Conservation (phyloP, 2,888 invertebrate species). For the Polylopha cassiicola region DNA sequence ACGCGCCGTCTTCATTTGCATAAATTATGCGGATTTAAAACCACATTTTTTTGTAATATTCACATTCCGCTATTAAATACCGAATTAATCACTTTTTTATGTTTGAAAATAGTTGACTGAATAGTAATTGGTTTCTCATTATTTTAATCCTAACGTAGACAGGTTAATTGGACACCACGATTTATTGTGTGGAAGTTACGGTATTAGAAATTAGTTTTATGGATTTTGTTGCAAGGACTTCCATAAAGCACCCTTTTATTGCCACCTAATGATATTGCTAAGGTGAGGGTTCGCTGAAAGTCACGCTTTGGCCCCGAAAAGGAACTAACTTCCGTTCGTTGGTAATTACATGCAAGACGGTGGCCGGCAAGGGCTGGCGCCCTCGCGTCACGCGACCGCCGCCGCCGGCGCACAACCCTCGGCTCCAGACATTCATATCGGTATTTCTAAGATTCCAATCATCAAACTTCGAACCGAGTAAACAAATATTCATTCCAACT, state of each 20-base stretch:
- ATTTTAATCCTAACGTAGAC: conserved; percentile 22
- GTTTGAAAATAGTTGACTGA: conserved; percentile 25
- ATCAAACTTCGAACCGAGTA: conserved; percentile 34
- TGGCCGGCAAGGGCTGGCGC: conserved; percentile 49
- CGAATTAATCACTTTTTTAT: conserved; percentile 27
- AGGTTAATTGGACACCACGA: conserved; percentile 23
- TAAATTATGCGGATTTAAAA: conserved; percentile 24
- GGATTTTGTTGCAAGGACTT: conserved; percentile 41
- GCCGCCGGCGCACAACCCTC: conserved; percentile 27
- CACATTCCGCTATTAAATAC: conserved; percentile 13
- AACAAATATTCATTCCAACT: conserved; percentile 40
- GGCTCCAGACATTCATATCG: conserved; percentile 13
- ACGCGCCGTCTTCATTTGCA: conserved; percentile 23
- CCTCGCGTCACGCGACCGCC: conserved; percentile 57
- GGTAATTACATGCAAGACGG: conserved; percentile 67
- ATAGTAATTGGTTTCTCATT: conserved; percentile 23
- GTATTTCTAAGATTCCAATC: conserved; percentile 7
- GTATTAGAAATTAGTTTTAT: conserved; percentile 28
- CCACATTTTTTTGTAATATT: conserved; percentile 18
- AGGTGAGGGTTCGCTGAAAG: conserved; percentile 48
- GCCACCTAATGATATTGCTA: conserved; percentile 47
- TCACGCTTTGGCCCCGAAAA: conserved; percentile 61
- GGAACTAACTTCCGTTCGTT: conserved; percentile 58
- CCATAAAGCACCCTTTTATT: conserved; percentile 56
- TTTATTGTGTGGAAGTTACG: conserved; percentile 24